A percentile compares a stretch with the other conserved stretches of the same genome.
Conservation (phyloP, 53 echinoderm and acorn worm genomes). For the Glandiceps talaboti region DNA sequence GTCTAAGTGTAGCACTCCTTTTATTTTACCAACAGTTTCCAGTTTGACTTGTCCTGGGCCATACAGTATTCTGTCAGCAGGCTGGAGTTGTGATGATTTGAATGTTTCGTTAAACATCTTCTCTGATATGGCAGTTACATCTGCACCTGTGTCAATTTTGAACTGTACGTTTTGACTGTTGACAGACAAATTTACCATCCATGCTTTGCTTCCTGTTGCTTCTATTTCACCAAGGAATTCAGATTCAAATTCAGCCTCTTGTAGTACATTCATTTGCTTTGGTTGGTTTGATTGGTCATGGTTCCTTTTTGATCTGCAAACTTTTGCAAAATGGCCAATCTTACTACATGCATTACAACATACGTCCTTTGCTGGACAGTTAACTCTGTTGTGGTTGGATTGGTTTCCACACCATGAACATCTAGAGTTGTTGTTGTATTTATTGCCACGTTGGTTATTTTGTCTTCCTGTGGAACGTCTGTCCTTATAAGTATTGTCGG, state of each 20-base stretch:
- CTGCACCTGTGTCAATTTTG: conserved; percentile 33
- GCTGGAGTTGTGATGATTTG: background rate
- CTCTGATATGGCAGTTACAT: conserved; percentile 20
- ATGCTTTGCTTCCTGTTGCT: conserved; percentile 12
- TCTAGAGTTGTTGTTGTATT: too few relatives aligned
- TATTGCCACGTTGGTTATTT: too few relatives aligned
- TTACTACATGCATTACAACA: conserved; percentile 16
- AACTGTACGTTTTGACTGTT: too few relatives aligned
- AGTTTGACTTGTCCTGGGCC: conserved; percentile 18
- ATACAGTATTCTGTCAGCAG: conserved; percentile 9
- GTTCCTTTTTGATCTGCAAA: conserved; percentile 14
- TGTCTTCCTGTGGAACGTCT: too few relatives aligned
- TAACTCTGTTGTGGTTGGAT: too few relatives aligned
- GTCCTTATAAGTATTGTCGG: background rate
- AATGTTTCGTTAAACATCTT: conserved; percentile 1
- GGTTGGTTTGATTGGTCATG: conserved; percentile 13
- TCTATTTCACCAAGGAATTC: conserved; percentile 25
- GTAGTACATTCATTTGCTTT: too few relatives aligned
- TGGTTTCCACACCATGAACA: too few relatives aligned
- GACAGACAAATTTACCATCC: conserved; percentile 32
- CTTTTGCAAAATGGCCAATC: conserved; percentile 17
- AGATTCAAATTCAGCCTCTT: conserved; percentile 9
- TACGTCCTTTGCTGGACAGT: conserved; percentile 48
- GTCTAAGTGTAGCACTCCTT: too few relatives aligned
- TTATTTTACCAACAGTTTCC: too few relatives aligned